These are phyloP conservation scores for Telmatherina bonti DNA, from an alignment of 2,797 vertebrate genomes.

Conservation along the genomic window DNA sequence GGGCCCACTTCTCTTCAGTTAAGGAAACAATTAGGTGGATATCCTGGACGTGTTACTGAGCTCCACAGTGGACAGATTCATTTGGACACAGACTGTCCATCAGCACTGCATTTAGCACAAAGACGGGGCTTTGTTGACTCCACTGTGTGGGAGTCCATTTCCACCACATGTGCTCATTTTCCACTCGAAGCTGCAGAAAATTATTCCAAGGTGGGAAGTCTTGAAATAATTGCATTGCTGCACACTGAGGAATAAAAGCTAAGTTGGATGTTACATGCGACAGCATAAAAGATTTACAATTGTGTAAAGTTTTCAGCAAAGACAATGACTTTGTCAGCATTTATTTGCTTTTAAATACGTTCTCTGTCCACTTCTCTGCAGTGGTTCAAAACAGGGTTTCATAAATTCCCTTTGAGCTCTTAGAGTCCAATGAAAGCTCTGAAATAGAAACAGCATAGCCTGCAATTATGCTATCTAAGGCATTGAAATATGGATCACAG, in stretches of 20 bases:
- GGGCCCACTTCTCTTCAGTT: too few relatives aligned
- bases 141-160: conserved; percentile 43
- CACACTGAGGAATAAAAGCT: conserved; percentile 26
- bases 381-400: conserved; percentile 28
- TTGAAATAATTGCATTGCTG: conserved; percentile 33
- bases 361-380: conserved; percentile 14
- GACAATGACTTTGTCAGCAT: background rate
- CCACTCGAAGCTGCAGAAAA: conserved; percentile 56
- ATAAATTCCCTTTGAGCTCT: conserved; percentile 41
- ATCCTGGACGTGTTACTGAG: too few relatives aligned
- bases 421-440: conserved; percentile 43
- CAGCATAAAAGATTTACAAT: background rate
- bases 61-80: too few relatives aligned
- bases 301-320: background rate
- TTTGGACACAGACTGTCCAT: conserved; percentile 49
- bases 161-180: conserved; percentile 58
- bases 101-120: conserved; percentile 8
- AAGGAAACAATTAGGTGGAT: too few relatives aligned
- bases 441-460: conserved; percentile 63
- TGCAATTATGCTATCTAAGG: conserved; percentile 69
- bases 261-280: background rate
- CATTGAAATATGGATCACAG: conserved; percentile 64
- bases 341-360: conserved; percentile 1
- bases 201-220: conserved; percentile 35
- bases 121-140: conserved; percentile 42